Evolutionary conservation across 2,888 invertebrate species (phyloP), one percentile per base, ranked within the genome.

Genomic region (Zelleria hepariella): DNA sequence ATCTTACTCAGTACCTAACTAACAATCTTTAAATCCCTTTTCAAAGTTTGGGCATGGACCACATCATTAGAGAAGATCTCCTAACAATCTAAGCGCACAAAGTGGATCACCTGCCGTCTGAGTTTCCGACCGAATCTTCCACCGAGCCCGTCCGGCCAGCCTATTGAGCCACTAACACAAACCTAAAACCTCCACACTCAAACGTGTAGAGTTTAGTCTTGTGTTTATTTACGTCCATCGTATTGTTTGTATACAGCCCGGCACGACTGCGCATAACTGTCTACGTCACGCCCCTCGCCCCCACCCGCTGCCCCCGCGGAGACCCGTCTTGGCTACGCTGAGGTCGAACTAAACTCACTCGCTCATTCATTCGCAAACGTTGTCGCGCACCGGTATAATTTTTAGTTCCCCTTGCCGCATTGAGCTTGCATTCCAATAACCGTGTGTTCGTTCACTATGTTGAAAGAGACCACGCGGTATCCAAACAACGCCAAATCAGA

Each of bases 201-300:
- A 69, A 71, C 75, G 72, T 72, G 75, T 75, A 71, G 72, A 71
- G 77, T 77, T 77, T 56, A 72, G 74, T 77, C 82, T 81, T 78
- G 80, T 88, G 87, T 88, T 88, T 88, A 88, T 88, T 88, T 88
- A 88, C 88, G 88, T 88, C 87, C 87, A 76, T 77, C 82, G 86
- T 86, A 86, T 88, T 87, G 87, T 88, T 88, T 88, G 88, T 88
- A 88, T 85, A 88, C 88, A 88, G 82, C 80, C 86, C 86, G 86
- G 86, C 84, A 81, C 85, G 86, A 79, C 85, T 88, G 88, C 88
- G 88, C 88, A 87, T 84, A 64, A 63, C 83, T 73, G 78, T 71
- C 75, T 77, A 83, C 86, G 87, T 86, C 87, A 86, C 73, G 68
- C 80, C 78, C 75, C 80, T n/a, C 74, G 75, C 69, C 58, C 54